Evolutionary conservation across 2,797 vertebrate species (phyloP).

Genomic region (Dipus sagitta): DNA sequence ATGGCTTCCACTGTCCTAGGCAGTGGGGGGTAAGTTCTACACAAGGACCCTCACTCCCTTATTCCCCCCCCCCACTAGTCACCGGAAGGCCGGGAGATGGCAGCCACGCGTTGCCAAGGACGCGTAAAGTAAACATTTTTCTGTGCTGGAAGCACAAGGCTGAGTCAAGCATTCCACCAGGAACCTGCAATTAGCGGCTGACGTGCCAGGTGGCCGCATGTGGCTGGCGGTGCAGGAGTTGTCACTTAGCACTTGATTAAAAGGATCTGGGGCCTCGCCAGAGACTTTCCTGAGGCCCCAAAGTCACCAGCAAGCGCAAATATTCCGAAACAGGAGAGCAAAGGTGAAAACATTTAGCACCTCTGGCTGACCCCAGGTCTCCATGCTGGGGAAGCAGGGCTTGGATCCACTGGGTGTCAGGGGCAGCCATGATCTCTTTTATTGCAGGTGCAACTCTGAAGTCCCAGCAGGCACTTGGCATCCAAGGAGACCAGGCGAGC

Average conservation of each 20-base stretch:
- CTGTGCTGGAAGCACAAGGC: rapidly evolving
- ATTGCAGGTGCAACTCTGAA: not conserved
- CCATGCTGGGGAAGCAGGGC: not conserved
- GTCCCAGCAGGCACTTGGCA: not conserved
- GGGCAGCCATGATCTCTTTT: not conserved
- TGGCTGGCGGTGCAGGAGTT: rapidly evolving
- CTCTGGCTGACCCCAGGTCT: not conserved
- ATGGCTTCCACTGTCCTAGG: not conserved
- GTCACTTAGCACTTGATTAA: not conserved
- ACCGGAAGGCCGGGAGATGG: not conserved
- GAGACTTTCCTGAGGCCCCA: not conserved
- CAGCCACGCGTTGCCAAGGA: rapidly evolving
- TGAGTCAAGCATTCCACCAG: not conserved
- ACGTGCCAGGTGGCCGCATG: rapidly evolving
- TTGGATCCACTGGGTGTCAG: not conserved
- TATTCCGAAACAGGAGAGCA: not conserved
- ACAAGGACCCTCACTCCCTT: too few relatives aligned
- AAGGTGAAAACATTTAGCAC: not conserved
- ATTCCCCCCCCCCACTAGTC: not conserved
- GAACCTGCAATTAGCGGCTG: not conserved
- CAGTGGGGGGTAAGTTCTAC: not conserved
- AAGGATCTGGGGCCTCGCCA: not conserved
- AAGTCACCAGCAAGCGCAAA: not conserved
- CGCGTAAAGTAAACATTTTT: not conserved
- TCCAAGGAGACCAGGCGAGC: not conserved